phyloP scores from a whole-genome alignment of 2,888 invertebrate species.

The Lasioglossum calceatum region DNA sequence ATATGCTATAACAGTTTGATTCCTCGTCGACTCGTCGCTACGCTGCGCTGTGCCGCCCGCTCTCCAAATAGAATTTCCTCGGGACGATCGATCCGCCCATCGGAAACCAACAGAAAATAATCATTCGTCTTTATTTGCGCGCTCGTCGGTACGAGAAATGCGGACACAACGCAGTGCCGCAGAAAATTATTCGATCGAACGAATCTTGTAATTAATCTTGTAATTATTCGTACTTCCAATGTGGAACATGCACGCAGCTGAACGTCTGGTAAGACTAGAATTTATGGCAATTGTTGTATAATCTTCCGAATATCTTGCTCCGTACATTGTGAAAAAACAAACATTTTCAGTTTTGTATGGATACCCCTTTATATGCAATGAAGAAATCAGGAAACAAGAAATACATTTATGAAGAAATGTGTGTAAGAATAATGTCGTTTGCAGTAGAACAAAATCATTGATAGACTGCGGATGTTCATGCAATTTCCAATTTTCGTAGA shows the following conservation, averaged over 20 bases:
- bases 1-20: conserved; percentile 9
- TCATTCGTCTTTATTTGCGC: neutral
- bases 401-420: too few relatives aligned
- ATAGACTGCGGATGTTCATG: too few relatives aligned
- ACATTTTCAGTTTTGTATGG: too few relatives aligned
- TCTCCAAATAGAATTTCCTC: neutral
- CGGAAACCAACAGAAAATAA: neutral
- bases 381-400: too few relatives aligned
- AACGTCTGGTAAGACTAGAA: too few relatives aligned
- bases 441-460: too few relatives aligned
- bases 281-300: too few relatives aligned
- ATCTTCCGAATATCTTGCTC: too few relatives aligned
- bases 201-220: neutral
- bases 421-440: too few relatives aligned
- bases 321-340: too few relatives aligned
- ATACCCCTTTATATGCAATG: too few relatives aligned
- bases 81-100: neutral
- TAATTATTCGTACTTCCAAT: neutral
- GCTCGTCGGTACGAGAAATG: neutral
- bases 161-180: neutral
- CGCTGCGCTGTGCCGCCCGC: neutral
- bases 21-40: neutral
- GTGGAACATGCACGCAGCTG: neutral
- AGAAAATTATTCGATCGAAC: neutral
- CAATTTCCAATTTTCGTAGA: too few relatives aligned